A percentile compares a stretch with the other conserved stretches of the same genome.
phyloP scores from a whole-genome alignment of 2,888 invertebrate genomes.

The Hybos culiciformis region DNA sequence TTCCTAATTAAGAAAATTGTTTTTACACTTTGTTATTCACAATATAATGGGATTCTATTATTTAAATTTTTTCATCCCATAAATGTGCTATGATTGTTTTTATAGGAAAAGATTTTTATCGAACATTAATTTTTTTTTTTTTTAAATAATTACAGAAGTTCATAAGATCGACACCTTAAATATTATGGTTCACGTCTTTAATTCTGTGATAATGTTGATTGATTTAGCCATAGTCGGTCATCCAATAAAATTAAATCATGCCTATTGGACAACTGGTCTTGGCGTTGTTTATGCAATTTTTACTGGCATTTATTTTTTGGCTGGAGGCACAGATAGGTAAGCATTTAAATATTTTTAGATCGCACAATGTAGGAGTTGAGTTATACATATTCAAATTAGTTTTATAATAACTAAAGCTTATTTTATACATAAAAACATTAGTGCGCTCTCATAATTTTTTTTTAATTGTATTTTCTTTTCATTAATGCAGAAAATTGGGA shows the following conservation, averaged over 20 bases:
- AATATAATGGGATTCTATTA: too few relatives aligned
- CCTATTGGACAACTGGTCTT: constrained; percentile 46
- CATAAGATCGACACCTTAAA: constrained; percentile 35
- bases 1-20: too few relatives aligned
- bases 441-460: too few relatives aligned
- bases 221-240: constrained; percentile 59
- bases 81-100: too few relatives aligned
- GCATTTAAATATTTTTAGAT: background rate
- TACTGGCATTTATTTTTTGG: constrained; percentile 51
- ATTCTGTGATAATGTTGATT: constrained; percentile 56
- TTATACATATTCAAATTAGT: background rate
- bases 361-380: too few relatives aligned
- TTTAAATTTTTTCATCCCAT: too few relatives aligned
- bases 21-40: too few relatives aligned
- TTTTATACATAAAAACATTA: too few relatives aligned
- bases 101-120: too few relatives aligned
- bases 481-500: constrained; percentile 43
- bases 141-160: constrained; percentile 25
- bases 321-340: constrained; percentile 57
- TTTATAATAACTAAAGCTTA: too few relatives aligned
- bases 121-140: too few relatives aligned
- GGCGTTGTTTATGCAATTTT: constrained; percentile 53
- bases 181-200: constrained; percentile 41
- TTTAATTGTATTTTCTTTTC: background rate
- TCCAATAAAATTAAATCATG: constrained; percentile 44